phyloP scores from a whole-genome alignment of 1,140 invertebrate species.

The Drosophila ironensis region DNA sequence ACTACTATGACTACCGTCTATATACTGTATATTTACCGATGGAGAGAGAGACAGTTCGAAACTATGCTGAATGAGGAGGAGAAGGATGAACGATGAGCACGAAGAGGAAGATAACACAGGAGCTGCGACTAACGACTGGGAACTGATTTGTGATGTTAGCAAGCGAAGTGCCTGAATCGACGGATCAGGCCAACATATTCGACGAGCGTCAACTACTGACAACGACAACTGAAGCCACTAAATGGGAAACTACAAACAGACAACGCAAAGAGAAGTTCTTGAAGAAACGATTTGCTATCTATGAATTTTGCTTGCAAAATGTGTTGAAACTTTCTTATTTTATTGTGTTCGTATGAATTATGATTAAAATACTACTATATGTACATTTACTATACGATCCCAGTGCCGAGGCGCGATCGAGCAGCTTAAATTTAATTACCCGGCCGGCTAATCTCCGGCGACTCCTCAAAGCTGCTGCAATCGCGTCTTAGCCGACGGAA shows the following conservation, averaged over 20 bases:
- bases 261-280: constrained; percentile 30
- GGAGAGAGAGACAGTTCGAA: constrained; percentile 38
- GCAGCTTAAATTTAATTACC: constrained; percentile 48
- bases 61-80: constrained; percentile 15
- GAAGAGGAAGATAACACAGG: constrained; percentile 4
- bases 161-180: constrained; percentile 62
- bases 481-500: constrained; percentile 14
- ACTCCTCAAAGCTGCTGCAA: constrained; percentile 61
- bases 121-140: constrained; percentile 61
- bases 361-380: constrained; percentile 62
- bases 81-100: background rate
- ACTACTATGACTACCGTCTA: constrained; percentile 54
- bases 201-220: constrained; percentile 33
- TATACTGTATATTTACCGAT: constrained; percentile 43
- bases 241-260: constrained; percentile 8
- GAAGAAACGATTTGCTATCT: constrained; percentile 20
- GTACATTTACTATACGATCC: constrained; percentile 41
- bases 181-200: constrained; percentile 15
- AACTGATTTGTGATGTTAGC: constrained; percentile 78
- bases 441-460: constrained; percentile 1
- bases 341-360: constrained; percentile 61
- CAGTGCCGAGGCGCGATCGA: constrained; percentile 15
- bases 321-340: constrained; percentile 50
- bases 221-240: constrained; percentile 45
- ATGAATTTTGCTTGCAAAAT: constrained; percentile 65